Evolutionary conservation across 1,140 invertebrate genomes (phyloP), one percentile per base, ranked within the genome.

Genomic region (Pseudomyrmex dendroicus): DNA sequence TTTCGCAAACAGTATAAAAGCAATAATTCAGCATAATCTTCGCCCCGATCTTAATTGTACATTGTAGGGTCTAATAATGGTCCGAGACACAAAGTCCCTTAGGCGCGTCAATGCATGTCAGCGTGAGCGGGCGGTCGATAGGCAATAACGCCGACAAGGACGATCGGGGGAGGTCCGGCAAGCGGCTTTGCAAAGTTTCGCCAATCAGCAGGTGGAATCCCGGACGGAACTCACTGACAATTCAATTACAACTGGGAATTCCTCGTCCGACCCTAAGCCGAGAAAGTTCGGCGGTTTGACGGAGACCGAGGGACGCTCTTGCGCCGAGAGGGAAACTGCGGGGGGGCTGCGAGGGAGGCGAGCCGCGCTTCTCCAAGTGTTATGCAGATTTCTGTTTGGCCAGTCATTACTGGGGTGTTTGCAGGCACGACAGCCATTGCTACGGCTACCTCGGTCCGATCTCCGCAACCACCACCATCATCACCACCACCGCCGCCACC

Each of bases 331-430:
- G 35, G 35, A 35, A 35, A 35, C 35, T 35, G 44, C 35, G 74
- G 73, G 63, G 70, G 57, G 76, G 83, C 74, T 84, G 80, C 82
- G 77, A 59, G 83, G 82, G 76, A 86, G 84, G 76, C 78, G 84
- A 82, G 82, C 83, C 84, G 86, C 87, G 84, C 83, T 87, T 88
- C 84, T 89, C 91, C 88, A 91, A 92, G 92, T 92, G 92, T 93
- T 94, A 94, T 94, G 94, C 91, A 94, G 91, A 94, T 94, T 94
- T 92, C 87, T 94, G 92, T 94, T 94, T 94, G 92, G 89, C 89
- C 90, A 93, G 92, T 94, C 87, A 88, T 88, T 88, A 88, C 74
- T 56, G 74, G 74, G 83, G 66, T 84, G 87, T 88, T 88, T 83
- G 86, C 76, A 82, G 66, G 63, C 72, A 56, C 52, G 77, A 83